phyloP scores from a whole-genome alignment of 2,113 vertebrate species.

The Scophthalmus maximus region DNA sequence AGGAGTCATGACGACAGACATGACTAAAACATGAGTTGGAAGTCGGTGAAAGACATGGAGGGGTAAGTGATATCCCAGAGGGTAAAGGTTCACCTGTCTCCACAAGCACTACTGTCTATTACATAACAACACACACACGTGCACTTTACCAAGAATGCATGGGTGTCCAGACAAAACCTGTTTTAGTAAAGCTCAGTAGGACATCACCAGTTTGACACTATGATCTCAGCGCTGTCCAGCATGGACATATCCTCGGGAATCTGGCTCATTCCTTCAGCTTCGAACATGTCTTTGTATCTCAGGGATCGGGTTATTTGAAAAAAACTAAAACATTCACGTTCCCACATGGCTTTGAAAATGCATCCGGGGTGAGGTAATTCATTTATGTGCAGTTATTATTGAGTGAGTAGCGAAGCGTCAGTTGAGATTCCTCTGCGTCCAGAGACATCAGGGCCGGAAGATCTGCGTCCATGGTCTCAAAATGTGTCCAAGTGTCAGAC shows the following conservation, averaged over 20 bases:
- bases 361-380: background rate
- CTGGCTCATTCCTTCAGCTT: background rate
- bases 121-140: slow-evolving; percentile 6
- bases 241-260: background rate
- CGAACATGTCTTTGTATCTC: background rate
- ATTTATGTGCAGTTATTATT: slow-evolving; percentile 10
- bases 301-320: background rate
- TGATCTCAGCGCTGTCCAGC: background rate
- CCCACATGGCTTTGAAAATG: background rate
- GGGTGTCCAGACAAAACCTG: background rate
- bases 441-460: slow-evolving; percentile 19
- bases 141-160: background rate
- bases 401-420: slow-evolving; percentile 4
- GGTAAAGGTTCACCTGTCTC: slow-evolving; percentile 37
- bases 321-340: background rate
- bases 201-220: background rate
- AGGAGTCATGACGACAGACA: slow-evolving; percentile 51
- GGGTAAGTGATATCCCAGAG: slow-evolving; percentile 51
- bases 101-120: slow-evolving; percentile 1
- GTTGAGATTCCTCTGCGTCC: slow-evolving; percentile 1
- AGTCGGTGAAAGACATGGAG: slow-evolving; percentile 13
- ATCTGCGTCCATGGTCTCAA: slow-evolving; percentile 37
- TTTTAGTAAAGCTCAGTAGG: slow-evolving; percentile 4
- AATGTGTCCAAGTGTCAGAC: slow-evolving; percentile 33
- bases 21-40: slow-evolving; percentile 53